Conservation (phyloP, 1,140 invertebrate genomes). For the Temnothorax longispinosus region DNA sequence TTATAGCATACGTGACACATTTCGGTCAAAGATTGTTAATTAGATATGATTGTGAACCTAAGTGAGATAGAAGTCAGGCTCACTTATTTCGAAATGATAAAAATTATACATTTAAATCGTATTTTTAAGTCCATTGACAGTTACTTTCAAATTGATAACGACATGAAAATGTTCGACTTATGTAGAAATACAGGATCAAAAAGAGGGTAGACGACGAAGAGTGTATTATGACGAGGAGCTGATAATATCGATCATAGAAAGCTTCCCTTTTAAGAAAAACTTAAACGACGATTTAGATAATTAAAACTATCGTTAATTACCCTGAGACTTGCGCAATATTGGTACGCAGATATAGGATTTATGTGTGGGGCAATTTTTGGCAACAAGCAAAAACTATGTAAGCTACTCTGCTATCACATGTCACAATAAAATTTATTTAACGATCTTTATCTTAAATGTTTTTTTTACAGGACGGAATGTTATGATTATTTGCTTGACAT, state of each 20-base stretch:
- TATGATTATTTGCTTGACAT: conserved; percentile 98
- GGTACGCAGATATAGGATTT: conserved; percentile 97
- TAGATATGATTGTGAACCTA: no score
- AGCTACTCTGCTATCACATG: conserved; percentile 77
- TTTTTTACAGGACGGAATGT: conserved; percentile 93
- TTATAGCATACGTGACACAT: no score
- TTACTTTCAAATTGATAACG: background rate
- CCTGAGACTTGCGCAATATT: conserved; percentile 96
- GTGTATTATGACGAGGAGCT: conserved; percentile 97
- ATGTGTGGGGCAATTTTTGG: conserved; percentile 99
- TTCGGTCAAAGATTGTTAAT: no score
- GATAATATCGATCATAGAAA: conserved; percentile 98
- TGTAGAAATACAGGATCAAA: conserved; percentile 92
- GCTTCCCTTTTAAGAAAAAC: conserved; percentile 97
- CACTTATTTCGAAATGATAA: conserved; percentile 99
- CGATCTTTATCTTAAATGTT: conserved; percentile 22
- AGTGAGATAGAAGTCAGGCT: conserved; percentile 90
- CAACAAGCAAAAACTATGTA: conserved; percentile 98
- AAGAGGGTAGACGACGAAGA: conserved; percentile 85
- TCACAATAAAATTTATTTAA: conserved; percentile 1
- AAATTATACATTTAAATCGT: conserved; percentile 83
- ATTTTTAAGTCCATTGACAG: background rate
- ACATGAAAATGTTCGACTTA: background rate
- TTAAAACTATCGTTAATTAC: conserved; percentile 91
- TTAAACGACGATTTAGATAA: conserved; percentile 92